Base-by-base conservation (phyloP, 2,113 vertebrate species). In the Stercorarius parasiticus region DNA sequence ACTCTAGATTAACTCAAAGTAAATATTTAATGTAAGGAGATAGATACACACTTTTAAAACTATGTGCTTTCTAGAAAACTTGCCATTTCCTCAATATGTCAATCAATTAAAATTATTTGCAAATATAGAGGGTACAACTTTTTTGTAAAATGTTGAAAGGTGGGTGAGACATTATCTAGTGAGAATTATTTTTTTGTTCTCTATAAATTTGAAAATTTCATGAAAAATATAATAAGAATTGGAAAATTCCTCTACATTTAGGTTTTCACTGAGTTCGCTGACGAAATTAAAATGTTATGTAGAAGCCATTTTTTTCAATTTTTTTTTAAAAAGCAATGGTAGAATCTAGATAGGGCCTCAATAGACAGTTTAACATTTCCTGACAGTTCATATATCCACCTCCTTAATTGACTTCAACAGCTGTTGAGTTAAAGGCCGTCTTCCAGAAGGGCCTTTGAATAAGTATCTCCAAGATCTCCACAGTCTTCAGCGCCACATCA, bases 121-220 rank as follows among this genome's bases (percentile, higher is more conserved):
- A 79, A 76, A 89, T 43, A 49, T 3, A 58, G 49, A 50, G 11
- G 66, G 13, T 38, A 27, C 42, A 26, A 53, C 2, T 52, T 25
- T 74, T 65, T 67, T 73, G 4, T 21, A 66, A 86, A 90, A 58
- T 43, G 3, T 74, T 67, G 13, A 23, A 69, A 65, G 4, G 12
- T 3, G 0, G 1, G 4, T 50, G 18, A 71, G 42, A 34, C 6
- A n/a, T 62, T 45, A 22, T 25, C 16, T 23, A 64, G 3, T 30
- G 19, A 84, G 13, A 4, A 18, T 15, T 34, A 40, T 9, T 29
- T 45, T 69, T 64, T 32, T 12, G 11, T 47, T 87, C 14, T 38
- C 20, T 13, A 30, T 40, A n/a, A n/a, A 43, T 18, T 14, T 64
- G 12, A 59, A 82, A 73, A 73, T 25, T 20, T 67, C 8, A 42